These are phyloP conservation scores for Amphiura filiformis DNA, from an alignment of 35 echinoderm and acorn worm genomes.

Conservation along the genomic window DNA sequence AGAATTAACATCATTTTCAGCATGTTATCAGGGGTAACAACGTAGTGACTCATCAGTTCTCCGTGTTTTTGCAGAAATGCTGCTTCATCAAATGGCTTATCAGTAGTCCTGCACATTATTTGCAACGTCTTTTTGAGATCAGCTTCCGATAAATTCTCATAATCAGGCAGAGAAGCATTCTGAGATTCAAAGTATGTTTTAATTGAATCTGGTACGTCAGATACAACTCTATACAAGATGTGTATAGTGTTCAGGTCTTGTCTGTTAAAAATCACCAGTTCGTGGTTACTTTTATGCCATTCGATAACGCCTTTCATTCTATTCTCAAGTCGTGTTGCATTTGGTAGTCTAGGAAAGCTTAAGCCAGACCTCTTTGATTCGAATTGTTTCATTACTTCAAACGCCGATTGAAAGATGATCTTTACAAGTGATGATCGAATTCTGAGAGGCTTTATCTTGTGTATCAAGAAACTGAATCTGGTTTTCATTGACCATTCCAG, in stretches of 20 bases:
- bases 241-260: slow-evolving; percentile 19
- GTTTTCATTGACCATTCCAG: background rate
- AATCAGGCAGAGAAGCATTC: slow-evolving; percentile 11
- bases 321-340: background rate
- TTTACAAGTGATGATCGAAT: slow-evolving; percentile 7
- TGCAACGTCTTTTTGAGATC: slow-evolving; percentile 3
- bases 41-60: background rate
- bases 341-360: background rate
- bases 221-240: background rate
- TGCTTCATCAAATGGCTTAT: background rate
- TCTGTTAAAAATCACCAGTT: slow-evolving; percentile 21
- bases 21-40: slow-evolving; percentile 33
- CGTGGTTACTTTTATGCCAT: slow-evolving; percentile 26
- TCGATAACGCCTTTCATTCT: slow-evolving; percentile 11
- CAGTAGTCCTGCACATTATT: slow-evolving; percentile 4
- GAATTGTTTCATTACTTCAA: background rate
- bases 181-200: slow-evolving; percentile 14
- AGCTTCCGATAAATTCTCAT: slow-evolving; percentile 1
- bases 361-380: background rate
- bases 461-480: no score
- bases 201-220: slow-evolving; percentile 2
- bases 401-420: background rate
- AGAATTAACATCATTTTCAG: slow-evolving; percentile 39
- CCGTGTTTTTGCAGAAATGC: background rate
- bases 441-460: background rate